phyloP scores from a whole-genome alignment of 1,140 invertebrate genomes.

The Cataglyphis hispanica region DNA sequence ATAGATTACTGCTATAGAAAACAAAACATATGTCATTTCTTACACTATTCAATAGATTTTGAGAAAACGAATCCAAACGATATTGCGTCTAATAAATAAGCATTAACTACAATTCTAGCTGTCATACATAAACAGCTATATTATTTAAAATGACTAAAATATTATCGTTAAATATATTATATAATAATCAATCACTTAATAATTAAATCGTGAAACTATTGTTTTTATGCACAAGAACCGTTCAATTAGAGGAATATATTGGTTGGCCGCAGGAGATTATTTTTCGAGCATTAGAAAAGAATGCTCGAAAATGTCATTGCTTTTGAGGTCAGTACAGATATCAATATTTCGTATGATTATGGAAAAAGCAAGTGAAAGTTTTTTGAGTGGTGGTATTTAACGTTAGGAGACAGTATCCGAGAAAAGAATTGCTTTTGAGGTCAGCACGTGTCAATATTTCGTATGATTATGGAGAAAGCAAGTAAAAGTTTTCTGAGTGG shows the following conservation, averaged over 20 bases:
- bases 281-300: slow-evolving; percentile 8
- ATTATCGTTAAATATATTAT: no score
- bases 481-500: slow-evolving; percentile 79
- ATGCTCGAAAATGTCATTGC: no score
- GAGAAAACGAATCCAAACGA: no score
- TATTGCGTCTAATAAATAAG: no score
- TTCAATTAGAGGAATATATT: not conserved
- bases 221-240: not conserved
- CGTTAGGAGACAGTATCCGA: slow-evolving; percentile 36
- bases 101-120: no score
- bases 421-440: slow-evolving; percentile 6
- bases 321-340: not conserved
- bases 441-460: slow-evolving; percentile 66
- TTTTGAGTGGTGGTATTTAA: slow-evolving; percentile 69
- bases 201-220: not conserved
- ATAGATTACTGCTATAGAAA: not conserved
- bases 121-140: no score
- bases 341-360: slow-evolving; percentile 76
- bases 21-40: not conserved
- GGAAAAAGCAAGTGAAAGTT: slow-evolving; percentile 82
- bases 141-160: no score
- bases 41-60: no score
- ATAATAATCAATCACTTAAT: not conserved
- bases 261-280: not conserved
- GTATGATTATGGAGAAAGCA: slow-evolving; percentile 79